Conservation (phyloP, 2,797 vertebrate species). For the Aeoliscus strigatus region DNA sequence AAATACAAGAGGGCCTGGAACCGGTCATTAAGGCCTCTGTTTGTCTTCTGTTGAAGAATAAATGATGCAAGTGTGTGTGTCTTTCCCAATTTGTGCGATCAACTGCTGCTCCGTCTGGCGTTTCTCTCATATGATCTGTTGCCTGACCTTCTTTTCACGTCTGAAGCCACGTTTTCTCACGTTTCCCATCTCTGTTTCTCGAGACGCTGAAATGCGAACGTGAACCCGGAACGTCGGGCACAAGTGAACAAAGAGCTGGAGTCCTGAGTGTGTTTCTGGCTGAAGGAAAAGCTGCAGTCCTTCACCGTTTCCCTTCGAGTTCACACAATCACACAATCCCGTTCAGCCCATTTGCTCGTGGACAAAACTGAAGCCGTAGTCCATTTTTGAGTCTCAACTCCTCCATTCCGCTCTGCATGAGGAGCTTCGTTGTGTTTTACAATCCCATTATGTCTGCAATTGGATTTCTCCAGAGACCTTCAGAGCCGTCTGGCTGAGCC, state of each 20-base stretch:
- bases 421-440: constrained; percentile 58
- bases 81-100: constrained; percentile 7
- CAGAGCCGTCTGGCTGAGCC: constrained; percentile 75
- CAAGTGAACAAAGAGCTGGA: constrained; percentile 48
- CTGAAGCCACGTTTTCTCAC: too few species aligned
- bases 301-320: constrained; percentile 31
- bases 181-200: constrained; percentile 8
- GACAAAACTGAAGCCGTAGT: neutral
- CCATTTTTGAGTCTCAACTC: constrained; percentile 3
- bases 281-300: constrained; percentile 51
- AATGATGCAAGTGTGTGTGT: constrained; percentile 44
- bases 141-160: constrained; percentile 40
- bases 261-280: constrained; percentile 64
- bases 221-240: constrained; percentile 47
- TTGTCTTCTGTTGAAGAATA: constrained; percentile 64
- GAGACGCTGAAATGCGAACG: constrained; percentile 37
- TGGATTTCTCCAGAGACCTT: constrained; percentile 74
- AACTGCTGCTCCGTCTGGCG: constrained; percentile 6
- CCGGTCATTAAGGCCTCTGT: constrained; percentile 30
- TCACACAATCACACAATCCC: constrained; percentile 21
- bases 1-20: constrained; percentile 3
- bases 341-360: constrained; percentile 17
- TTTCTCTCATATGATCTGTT: constrained; percentile 9
- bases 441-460: constrained; percentile 76
- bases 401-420: constrained; percentile 30